Evolutionary conservation across 2,113 vertebrate species (phyloP).

Genomic region (Elephas maximus): DNA sequence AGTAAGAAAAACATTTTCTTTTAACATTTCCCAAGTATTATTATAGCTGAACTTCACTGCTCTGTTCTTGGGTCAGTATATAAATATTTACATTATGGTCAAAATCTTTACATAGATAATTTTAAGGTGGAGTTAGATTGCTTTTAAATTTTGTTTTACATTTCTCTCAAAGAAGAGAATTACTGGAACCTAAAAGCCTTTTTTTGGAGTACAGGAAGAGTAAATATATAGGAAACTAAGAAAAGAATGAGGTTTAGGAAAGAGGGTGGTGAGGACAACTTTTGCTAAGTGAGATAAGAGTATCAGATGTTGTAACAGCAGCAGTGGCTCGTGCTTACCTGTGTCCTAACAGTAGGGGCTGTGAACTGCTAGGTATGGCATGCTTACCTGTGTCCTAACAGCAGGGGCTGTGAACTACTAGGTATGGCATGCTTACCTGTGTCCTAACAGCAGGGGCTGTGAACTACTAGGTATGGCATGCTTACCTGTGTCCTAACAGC

Average conservation of each 20-base stretch:
- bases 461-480: not conserved
- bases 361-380: not conserved
- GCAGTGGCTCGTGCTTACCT: not conserved
- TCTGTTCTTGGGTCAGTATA: not conserved
- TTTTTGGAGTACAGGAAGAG: not conserved
- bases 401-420: not conserved
- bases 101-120: not conserved
- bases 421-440: too few relatives aligned
- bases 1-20: conserved; percentile 32
- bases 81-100: not conserved
- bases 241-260: not conserved
- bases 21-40: not conserved
- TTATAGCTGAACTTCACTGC: not conserved
- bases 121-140: not conserved
- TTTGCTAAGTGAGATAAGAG: not conserved
- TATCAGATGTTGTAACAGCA: not conserved
- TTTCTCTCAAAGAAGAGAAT: not conserved
- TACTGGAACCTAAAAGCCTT: not conserved
- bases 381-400: too few relatives aligned
- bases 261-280: not conserved
- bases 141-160: conserved; percentile 39
- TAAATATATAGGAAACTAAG: not conserved
- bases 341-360: not conserved
- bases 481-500: too few relatives aligned
- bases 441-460: not conserved